Evolutionary conservation across 1,140 invertebrate species (phyloP), one percentile per base, ranked within the genome.

Genomic region (Diorhabda elongata): DNA sequence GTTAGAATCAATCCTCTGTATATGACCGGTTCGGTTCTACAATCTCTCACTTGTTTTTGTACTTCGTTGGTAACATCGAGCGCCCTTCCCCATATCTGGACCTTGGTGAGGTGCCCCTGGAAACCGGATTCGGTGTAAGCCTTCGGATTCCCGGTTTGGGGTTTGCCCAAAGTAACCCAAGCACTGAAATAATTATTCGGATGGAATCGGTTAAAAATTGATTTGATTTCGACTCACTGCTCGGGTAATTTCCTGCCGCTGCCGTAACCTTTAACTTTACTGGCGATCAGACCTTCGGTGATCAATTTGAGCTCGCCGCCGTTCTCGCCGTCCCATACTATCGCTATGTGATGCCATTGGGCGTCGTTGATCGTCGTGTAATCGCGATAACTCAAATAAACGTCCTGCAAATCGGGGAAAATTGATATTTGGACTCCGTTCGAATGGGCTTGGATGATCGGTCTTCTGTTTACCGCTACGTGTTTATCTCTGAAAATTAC

Each of bases 341-440:
- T 84, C 11, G 95, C 94, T 11, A 98, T 88, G 79, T 98, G 95
- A 85, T 98, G 96, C 96, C 96, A 98, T 79, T 96, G 93, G 6
- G 95, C 95, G 77, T 98, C 96, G 75, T 97, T 98, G 41, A 98
- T 91, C 0, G 94, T 95, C 3, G 96, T 94, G 73, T 92, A 96
- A 79, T 96, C 93, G 64, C 90, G 87, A 82, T 95, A 98, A 75
- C 92, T 92, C 26, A 95, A 82, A 82, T 94, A 96, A n/a, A 95
- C 91, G 78, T 95, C 93, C 81, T 94, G 92, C 2, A 92, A 80
- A 75, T 95, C 92, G 44, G 90, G 87, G 84, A 97, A 96, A 2
- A 98, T 82, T 1, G 92, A 94, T 8, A 98, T 88, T 79, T 94
- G 91, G 0, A 97, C 91, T 5, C 94, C 94, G 74, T 92, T 93